Conservation (phyloP, 1,140 invertebrate genomes). For the Conus ventricosus region DNA sequence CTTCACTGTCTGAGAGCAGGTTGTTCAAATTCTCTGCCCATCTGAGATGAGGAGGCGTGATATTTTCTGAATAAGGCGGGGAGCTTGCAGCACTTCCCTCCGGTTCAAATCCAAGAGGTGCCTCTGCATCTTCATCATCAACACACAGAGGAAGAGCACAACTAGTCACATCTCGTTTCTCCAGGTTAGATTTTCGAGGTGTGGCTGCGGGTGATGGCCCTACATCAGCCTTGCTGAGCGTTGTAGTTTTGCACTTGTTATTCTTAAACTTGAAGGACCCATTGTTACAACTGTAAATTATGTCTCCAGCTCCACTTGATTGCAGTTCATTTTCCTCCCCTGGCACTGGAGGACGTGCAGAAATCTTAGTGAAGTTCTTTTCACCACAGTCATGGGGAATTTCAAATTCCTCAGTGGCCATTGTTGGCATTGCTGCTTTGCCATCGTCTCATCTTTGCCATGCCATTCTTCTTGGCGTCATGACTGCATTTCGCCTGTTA, state of each 20-base stretch:
- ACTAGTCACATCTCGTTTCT: conserved; percentile 47
- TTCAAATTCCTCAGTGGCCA: conserved; percentile 66
- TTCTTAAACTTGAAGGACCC: conserved; percentile 62
- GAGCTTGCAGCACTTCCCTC: conserved; percentile 72
- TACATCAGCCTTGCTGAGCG: conserved; percentile 61
- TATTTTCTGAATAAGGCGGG: conserved; percentile 71
- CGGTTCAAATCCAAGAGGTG: conserved; percentile 74
- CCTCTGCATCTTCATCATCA: conserved; percentile 58
- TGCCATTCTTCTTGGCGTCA: background rate
- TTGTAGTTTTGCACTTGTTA: conserved; percentile 60
- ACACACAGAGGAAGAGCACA: conserved; percentile 32
- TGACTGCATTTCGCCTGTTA: background rate
- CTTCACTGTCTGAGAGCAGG: conserved; percentile 89
- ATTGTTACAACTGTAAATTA: conserved; percentile 64
- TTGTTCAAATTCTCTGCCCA: conserved; percentile 90
- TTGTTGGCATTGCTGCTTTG: conserved; percentile 39
- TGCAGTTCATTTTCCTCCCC: conserved; percentile 74
- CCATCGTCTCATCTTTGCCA: conserved; percentile 26
- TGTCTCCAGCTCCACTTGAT: conserved; percentile 58
- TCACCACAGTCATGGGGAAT: conserved; percentile 71
- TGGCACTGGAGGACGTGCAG: conserved; percentile 72
- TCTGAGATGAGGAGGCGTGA: conserved; percentile 85
- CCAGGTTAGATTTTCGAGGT: conserved; percentile 68
- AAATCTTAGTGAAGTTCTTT: conserved; percentile 71
- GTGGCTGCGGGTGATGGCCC: conserved; percentile 65